Percentiles rank a stretch among this genome's conserved stretches.
phyloP scores from a whole-genome alignment of 2,797 vertebrate genomes.

The Catamblyrhynchus diadema region DNA sequence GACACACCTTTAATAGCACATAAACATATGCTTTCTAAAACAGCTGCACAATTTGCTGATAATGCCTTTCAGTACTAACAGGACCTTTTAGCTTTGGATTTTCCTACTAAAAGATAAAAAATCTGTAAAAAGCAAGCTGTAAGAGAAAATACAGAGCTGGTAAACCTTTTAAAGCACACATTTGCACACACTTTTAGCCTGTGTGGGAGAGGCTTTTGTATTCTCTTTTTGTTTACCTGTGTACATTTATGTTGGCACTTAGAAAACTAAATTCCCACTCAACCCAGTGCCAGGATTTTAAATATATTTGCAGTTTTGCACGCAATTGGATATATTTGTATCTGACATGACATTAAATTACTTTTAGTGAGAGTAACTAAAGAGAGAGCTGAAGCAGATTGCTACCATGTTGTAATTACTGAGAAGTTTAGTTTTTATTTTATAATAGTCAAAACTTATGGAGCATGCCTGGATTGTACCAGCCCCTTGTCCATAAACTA shows the following conservation, averaged over 20 bases:
- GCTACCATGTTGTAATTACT: neutral
- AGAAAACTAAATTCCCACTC: neutral
- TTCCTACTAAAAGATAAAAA: neutral
- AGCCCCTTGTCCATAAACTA: neutral
- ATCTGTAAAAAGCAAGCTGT: neutral
- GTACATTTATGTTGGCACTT: neutral
- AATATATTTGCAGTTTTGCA: constrained; percentile 21
- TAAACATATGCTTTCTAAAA: neutral
- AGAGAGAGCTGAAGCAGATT: neutral
- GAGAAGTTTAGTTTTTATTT: neutral
- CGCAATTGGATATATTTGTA: neutral
- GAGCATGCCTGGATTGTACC: neutral
- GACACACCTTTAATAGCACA: neutral
- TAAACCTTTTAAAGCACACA: neutral
- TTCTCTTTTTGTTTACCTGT: neutral
- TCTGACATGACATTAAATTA: neutral
- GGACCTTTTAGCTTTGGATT: neutral
- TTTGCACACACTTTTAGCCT: neutral
- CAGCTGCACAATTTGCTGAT: neutral
- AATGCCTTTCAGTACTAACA: neutral
- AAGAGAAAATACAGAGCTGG: neutral
- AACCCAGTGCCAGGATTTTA: neutral
- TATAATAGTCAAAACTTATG: constrained; percentile 15
- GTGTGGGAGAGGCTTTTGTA: neutral
- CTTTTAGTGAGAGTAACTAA: neutral